phyloP scores from a whole-genome alignment of 1,140 invertebrate genomes.

The Aphidius gifuensis region DNA sequence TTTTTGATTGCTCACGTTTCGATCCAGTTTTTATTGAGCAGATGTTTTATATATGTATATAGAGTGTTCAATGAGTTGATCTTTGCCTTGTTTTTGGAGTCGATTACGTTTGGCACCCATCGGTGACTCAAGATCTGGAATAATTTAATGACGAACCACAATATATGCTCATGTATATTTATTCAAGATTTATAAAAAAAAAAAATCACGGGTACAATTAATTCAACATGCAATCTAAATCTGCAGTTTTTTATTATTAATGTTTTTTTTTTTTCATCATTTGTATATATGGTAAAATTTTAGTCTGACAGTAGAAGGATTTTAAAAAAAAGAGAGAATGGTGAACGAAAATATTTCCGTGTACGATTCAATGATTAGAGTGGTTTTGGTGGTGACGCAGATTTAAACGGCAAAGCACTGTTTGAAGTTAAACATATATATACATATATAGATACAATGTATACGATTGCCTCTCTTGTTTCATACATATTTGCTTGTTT shows the following conservation, averaged over 20 bases:
- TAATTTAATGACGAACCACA: constrained; percentile 45
- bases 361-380: constrained; percentile 5
- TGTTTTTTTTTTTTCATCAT: no score
- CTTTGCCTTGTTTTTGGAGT: constrained; percentile 26
- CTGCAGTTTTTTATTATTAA: no score
- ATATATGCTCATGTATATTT: no score
- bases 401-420: constrained; percentile 12
- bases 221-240: no score
- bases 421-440: neutral
- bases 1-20: no score
- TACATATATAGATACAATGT: neutral
- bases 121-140: constrained; percentile 37
- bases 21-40: neutral
- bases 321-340: no score
- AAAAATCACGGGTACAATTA: no score
- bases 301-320: no score
- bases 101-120: constrained; percentile 33
- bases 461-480: neutral
- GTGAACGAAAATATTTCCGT: constrained; percentile 1
- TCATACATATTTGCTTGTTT: neutral
- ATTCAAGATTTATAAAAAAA: no score
- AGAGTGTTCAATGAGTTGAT: neutral
- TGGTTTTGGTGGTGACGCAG: constrained; percentile 19
- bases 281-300: no score
- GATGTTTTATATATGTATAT: constrained; percentile 9